Percentiles rank a stretch among this genome's conserved stretches.
Evolutionary conservation across 1,140 invertebrate genomes (phyloP).

Genomic region (Eulimnadia texana): DNA sequence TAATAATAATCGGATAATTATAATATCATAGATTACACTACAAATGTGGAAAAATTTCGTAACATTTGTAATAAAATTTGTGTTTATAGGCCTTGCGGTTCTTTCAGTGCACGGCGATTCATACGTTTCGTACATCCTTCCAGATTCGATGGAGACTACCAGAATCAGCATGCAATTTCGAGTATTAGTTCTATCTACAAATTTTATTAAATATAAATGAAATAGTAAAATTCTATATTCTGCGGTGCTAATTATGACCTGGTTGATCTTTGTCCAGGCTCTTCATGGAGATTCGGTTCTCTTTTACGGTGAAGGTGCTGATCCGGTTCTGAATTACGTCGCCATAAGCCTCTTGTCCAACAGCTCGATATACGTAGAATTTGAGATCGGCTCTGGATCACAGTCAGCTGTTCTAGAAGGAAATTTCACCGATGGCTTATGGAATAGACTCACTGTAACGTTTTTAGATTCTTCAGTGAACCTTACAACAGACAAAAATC

Average conservation of each 20-base stretch:
- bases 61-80: too few relatives aligned
- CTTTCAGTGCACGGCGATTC: constrained; percentile 76
- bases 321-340: constrained; percentile 62
- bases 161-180: constrained; percentile 77
- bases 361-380: constrained; percentile 56
- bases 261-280: too few relatives aligned
- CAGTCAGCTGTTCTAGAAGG: too few relatives aligned
- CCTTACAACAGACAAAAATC: too few relatives aligned
- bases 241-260: too few relatives aligned
- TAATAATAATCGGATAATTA: constrained; percentile 34
- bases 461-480: too few relatives aligned
- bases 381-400: constrained; percentile 81
- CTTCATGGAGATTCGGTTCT: constrained; percentile 70
- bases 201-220: too few relatives aligned
- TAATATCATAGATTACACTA: not conserved
- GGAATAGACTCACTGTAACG: too few relatives aligned
- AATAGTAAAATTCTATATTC: too few relatives aligned
- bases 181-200: constrained; percentile 39
- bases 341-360: constrained; percentile 57
- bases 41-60: too few relatives aligned
- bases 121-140: constrained; percentile 79
- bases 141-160: constrained; percentile 75
- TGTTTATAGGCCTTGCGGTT: constrained; percentile 64
- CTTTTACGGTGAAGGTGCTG: constrained; percentile 74
- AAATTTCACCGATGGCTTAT: too few relatives aligned